phyloP scores from a whole-genome alignment of 2,797 vertebrate genomes.

The Tapera naevia region DNA sequence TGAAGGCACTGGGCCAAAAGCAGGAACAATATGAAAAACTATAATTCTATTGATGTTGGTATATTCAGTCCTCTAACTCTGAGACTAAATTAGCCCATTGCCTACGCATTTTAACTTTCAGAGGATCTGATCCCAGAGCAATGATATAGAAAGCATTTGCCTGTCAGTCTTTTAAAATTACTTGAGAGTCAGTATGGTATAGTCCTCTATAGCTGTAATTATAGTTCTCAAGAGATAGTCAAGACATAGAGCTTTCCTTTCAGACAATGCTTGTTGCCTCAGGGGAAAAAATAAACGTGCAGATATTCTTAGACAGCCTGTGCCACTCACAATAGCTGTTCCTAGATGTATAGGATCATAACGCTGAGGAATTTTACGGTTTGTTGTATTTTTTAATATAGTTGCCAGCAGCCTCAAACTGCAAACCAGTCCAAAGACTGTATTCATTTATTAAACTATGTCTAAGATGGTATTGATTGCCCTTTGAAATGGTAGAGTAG shows the following conservation, averaged over 20 bases:
- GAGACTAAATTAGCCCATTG: background rate
- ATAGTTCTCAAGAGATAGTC: slow-evolving; percentile 42
- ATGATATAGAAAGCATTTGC: slow-evolving; percentile 29
- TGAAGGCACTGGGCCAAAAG: slow-evolving; percentile 30
- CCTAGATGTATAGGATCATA: slow-evolving; percentile 27
- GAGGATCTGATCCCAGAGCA: slow-evolving; percentile 16
- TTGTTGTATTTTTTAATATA: background rate
- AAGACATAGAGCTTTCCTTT: slow-evolving; percentile 54
- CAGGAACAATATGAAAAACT: background rate
- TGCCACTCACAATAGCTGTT: slow-evolving; percentile 43
- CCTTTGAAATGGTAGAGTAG: slow-evolving; percentile 11
- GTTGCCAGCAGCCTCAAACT: slow-evolving; percentile 42
- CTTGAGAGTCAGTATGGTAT: background rate
- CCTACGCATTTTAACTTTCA: slow-evolving; percentile 27
- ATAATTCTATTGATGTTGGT: background rate
- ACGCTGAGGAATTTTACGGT: slow-evolving; percentile 6
- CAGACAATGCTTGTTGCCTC: slow-evolving; percentile 40
- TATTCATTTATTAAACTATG: slow-evolving; percentile 56
- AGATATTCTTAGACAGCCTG: slow-evolving; percentile 52
- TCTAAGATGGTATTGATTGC: slow-evolving; percentile 21
- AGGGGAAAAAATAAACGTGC: slow-evolving; percentile 44
- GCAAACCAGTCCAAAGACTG: slow-evolving; percentile 30
- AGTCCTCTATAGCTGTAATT: slow-evolving; percentile 44
- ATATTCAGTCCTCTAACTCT: background rate
- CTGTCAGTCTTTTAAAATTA: slow-evolving; percentile 42